These are phyloP conservation scores for Megaleporinus macrocephalus DNA, from an alignment of 2,113 vertebrate genomes.

Conservation along the genomic window DNA sequence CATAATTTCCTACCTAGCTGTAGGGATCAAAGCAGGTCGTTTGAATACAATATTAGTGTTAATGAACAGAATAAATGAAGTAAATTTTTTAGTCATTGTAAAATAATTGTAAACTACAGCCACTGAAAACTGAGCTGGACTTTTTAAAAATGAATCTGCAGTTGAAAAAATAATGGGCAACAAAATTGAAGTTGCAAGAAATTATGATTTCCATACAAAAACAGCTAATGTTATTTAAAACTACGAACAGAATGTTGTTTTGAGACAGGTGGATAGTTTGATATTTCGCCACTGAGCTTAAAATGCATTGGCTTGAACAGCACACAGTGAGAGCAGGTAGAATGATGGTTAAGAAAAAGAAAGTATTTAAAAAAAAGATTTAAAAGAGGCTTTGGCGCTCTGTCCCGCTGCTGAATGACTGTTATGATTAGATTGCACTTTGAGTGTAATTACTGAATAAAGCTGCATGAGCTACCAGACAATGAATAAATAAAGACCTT, in stretches of 20 bases:
- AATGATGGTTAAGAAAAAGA: constrained; percentile 71
- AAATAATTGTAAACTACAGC: too few species aligned
- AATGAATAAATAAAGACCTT: constrained; percentile 77
- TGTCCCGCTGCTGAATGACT: constrained; percentile 69
- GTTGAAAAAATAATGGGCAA: too few species aligned
- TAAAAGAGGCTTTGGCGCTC: constrained; percentile 71
- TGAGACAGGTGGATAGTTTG: not conserved
- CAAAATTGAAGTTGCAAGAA: too few species aligned
- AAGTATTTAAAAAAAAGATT: constrained; percentile 75
- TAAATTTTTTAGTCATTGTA: too few species aligned
- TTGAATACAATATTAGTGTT: too few species aligned
- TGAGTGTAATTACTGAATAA: constrained; percentile 80
- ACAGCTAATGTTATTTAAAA: too few species aligned
- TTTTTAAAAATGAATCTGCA: not conserved
- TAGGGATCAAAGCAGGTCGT: too few species aligned
- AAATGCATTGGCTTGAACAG: constrained; percentile 9
- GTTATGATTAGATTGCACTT: constrained; percentile 82
- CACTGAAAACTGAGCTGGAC: too few species aligned
- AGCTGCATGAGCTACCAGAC: constrained; percentile 71
- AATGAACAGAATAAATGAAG: not conserved
- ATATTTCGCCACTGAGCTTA: too few species aligned
- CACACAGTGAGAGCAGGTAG: constrained; percentile 47
- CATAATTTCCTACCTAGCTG: too few species aligned
- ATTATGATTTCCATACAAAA: too few species aligned
- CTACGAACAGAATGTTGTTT: too few species aligned